Base-by-base conservation (phyloP, 35 echinoderm and acorn worm species). In the Apostichopus parvimensis region DNA sequence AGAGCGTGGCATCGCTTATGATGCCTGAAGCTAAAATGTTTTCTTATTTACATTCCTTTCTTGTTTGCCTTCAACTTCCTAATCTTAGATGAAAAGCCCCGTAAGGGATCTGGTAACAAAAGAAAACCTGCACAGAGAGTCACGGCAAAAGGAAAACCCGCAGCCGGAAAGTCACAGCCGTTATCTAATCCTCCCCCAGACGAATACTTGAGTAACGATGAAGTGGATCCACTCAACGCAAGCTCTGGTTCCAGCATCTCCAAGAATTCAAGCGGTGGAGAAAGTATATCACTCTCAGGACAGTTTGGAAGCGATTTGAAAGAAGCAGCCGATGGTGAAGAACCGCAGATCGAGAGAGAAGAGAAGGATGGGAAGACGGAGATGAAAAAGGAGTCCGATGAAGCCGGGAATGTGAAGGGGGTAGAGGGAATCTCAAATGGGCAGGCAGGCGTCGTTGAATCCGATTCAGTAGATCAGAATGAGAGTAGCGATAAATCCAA, bases 171-270 rank as follows among this genome's bases (percentile, higher is more conserved):
- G 17, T 8, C 71, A 75, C 71, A 14, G 7, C 71, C 71, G 5
- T 20, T 75, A 2, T 75, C 71, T n/a, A 75, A 75, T n/a, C 17
- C 71, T 82, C 56, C 11, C 15, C 24, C 28, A 12, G 81, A 84
- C 7, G 81, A 84, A 10, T 54, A 58, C 57, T 18, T 84, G 3
- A 80, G 75, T 28, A 45, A 80, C 53, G 78, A 59, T 58, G 81
- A 84, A 59, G 81, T 59, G n/a, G 81, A 84, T 54, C 81, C 81
- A 13, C 53, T 84, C 23, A 84, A 18, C n/a, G 54, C 56, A 4
- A 84, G 81, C n/a, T 84, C 17, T 8, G 81, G 17, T 58, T 84
- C 81, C 6, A 84, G 54, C 81, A 23, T 84, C 6, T 84, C 81
- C 1, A 84, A 84, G 52, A 8, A 58, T 59, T 84, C 81, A 18